Conservation (phyloP, 2,113 vertebrate species). For the Vulpes ferrilata region DNA sequence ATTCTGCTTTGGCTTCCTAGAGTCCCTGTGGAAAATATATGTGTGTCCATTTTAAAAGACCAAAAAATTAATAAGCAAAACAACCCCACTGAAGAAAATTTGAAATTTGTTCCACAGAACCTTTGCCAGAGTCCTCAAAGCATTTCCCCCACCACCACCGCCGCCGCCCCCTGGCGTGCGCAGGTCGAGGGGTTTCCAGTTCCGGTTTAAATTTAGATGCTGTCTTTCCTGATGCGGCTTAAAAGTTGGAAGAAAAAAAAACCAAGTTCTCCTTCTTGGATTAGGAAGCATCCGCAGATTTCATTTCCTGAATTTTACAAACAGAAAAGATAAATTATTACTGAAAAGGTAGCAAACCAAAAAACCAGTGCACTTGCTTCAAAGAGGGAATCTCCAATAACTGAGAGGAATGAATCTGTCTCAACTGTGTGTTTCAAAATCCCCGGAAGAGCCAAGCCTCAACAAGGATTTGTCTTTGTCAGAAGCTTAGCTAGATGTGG, state of each 20-base stretch:
- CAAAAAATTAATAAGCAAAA: slow-evolving; percentile 39
- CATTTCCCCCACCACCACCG: rapidly evolving
- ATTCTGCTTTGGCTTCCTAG: slow-evolving; percentile 42
- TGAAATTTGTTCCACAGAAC: neutral
- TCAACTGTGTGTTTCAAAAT: neutral
- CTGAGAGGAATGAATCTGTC: neutral
- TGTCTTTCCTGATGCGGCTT: slow-evolving; percentile 7
- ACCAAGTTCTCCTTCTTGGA: neutral
- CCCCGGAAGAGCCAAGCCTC: neutral
- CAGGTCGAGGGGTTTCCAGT: neutral
- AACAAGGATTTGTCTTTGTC: neutral
- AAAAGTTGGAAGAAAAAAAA: neutral
- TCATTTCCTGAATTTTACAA: slow-evolving; percentile 50
- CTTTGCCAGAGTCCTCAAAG: neutral
- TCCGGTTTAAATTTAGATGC: slow-evolving; percentile 47
- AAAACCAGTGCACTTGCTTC: neutral
- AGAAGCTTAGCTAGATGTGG: neutral
- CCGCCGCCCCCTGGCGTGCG: neutral
- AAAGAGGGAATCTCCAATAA: slow-evolving; percentile 5
- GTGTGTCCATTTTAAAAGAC: slow-evolving; percentile 4
- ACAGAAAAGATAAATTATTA: neutral
- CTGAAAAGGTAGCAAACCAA: slow-evolving; percentile 3
- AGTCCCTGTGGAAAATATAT: neutral
- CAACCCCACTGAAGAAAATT: slow-evolving; percentile 37
- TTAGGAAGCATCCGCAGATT: neutral